Conservation (phyloP, 1,140 invertebrate genomes). For the Drosophila carrolli region DNA sequence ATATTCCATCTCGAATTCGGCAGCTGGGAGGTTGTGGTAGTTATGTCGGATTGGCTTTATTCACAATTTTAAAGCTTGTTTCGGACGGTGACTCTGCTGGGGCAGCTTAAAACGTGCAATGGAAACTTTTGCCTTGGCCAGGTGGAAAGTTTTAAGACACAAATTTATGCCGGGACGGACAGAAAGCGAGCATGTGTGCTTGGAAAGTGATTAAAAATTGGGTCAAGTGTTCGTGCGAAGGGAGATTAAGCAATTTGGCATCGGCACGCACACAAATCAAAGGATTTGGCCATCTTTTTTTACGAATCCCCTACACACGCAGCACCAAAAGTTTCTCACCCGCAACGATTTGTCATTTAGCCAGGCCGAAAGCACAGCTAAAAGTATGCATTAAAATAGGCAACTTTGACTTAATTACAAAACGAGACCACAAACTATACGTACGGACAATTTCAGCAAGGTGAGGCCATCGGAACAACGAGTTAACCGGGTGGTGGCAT, state of each 20-base stretch:
- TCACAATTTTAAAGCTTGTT: slow-evolving; percentile 64
- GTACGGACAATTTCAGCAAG: slow-evolving; percentile 21
- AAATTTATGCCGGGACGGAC: slow-evolving; percentile 67
- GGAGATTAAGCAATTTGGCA: slow-evolving; percentile 78
- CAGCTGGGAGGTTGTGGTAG: slow-evolving; percentile 8
- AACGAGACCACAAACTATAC: slow-evolving; percentile 58
- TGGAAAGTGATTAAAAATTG: slow-evolving; percentile 81
- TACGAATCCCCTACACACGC: slow-evolving; percentile 17
- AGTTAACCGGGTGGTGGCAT: slow-evolving; percentile 49
- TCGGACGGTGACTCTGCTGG: slow-evolving; percentile 35
- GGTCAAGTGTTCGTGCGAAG: slow-evolving; percentile 76
- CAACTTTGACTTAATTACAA: slow-evolving; percentile 63
- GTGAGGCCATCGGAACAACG: slow-evolving; percentile 26
- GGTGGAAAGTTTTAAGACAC: slow-evolving; percentile 70
- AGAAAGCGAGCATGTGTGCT: slow-evolving; percentile 61
- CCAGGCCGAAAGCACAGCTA: slow-evolving; percentile 4
- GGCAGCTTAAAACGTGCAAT: slow-evolving; percentile 74
- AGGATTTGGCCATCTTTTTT: slow-evolving; percentile 68
- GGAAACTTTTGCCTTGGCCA: slow-evolving; percentile 62
- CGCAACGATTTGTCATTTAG: slow-evolving; percentile 50
- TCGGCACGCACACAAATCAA: slow-evolving; percentile 73
- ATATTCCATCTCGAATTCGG: slow-evolving; percentile 28
- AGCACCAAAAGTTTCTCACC: slow-evolving; percentile 29
- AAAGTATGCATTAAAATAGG: slow-evolving; percentile 46
- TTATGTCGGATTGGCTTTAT: slow-evolving; percentile 29